Evolutionary conservation across 2,113 vertebrate species (phyloP), one percentile per base, ranked within the genome.

Genomic region (Panthera uncia): DNA sequence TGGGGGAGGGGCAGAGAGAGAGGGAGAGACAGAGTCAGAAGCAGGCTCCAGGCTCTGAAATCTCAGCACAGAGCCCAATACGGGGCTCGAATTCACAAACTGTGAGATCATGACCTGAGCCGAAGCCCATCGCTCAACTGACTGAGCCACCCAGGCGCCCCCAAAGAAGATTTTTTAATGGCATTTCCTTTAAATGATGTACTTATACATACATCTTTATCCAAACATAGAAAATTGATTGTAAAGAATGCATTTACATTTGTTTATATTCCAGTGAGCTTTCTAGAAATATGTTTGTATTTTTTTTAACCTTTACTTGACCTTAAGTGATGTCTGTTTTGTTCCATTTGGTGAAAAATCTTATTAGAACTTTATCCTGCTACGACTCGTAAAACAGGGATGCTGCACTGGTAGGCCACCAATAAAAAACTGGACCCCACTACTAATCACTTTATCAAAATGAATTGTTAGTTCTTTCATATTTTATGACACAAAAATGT

Each of bases 281-380:
- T 95, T 73, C 10, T 18, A 89, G 15, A 94, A 92, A 71, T 48
- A 80, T 29, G 8, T 41, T 96, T 95, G 41, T 92, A 91, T 96
- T 81, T 97, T 97, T 83, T 96, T 94, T 97, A 96, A 98, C 96
- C 96, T 98, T 97, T 98, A 92, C 66, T 48, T 98, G 94, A 98
- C 97, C 92, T 95, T 97, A 92, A 73, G 79, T 96, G 50, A 96
- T 98, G 90, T 97, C 94, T 98, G 16, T 97, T 97, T 98, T 90
- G 97, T 98, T 95, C 78, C n/a, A 93, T 98, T 98, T 98, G 95
- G 86, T 97, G 89, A 97, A 97, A 98, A 98, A 94, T 98, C 90
- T 97, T 98, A 95, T 97, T 97, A 96, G 88, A 91, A 57, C 10
- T 18, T 98, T 98, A 98, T 98, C 97, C 94, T 97, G 55, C 95